Evolutionary conservation across 2,888 invertebrate species (phyloP), one percentile per base, ranked within the genome.

Genomic region (Shargacucullia verbasci): DNA sequence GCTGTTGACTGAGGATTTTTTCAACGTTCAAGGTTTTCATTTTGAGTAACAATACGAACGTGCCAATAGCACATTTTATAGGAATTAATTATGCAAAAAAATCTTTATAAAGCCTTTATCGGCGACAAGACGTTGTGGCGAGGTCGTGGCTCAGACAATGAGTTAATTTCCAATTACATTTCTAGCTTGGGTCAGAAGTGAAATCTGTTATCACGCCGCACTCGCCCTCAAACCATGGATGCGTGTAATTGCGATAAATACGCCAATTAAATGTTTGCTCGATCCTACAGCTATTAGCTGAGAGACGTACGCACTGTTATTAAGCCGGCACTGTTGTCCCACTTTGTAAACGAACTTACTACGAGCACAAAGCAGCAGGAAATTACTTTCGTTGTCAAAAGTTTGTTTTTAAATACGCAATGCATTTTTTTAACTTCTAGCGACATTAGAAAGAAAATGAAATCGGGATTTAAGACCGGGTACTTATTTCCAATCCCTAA

Each of bases 211-310:
- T 84, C 82, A 83, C 79, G 79, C 68, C 72, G 75, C 73, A 74
- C 64, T 78, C 83, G 91, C 88, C 89, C 89, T 88, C 86, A 85
- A 90, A 88, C 83, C 87, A 87, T 85, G 90, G 91, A 91, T 88
- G 92, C 93, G 89, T 92, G 90, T 92, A 92, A 93, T 93, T 92
- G 91, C 81, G 79, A 82, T 88, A 91, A 87, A 89, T 83, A 82
- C 74, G 78, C 77, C 86, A 91, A 92, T 92, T 91, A 92, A 87
- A 79, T 76, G 82, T 84, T 84, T 79, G 82, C 78, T 83, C 85
- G 81, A 86, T 83, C 86, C 82, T 86, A 88, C 83, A 61, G 78
- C 81, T 86, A 87, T 85, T 86, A 88, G 80, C 66, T 49, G 73
- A 73, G 68, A 83, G 78, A 76, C 77, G 81, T 76, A 71, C 35